Conservation (phyloP, 2,888 invertebrate species). For the Apotomis turbidana region DNA sequence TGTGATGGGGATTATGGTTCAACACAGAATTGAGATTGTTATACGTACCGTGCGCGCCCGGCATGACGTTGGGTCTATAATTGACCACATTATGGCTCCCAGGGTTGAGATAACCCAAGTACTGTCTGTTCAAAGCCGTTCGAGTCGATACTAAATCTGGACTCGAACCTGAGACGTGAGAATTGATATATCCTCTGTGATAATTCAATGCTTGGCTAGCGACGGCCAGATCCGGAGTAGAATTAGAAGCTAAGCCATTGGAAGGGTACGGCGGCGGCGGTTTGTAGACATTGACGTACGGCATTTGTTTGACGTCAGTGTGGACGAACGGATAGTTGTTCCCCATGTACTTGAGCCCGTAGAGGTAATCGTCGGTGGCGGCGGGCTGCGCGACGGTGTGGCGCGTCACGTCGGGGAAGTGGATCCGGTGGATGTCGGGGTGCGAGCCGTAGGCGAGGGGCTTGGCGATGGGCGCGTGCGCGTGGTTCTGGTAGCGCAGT, state of each 20-base stretch:
- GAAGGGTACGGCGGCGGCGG: constrained; percentile 94
- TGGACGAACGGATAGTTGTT: constrained; percentile 72
- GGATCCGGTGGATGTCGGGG: constrained; percentile 89
- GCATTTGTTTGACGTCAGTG: constrained; percentile 78
- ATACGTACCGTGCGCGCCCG: constrained; percentile 87
- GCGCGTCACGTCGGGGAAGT: constrained; percentile 88
- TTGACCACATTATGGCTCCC: constrained; percentile 64
- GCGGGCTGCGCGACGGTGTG: no score
- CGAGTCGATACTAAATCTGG: constrained; percentile 91
- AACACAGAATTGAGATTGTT: constrained; percentile 87
- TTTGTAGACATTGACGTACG: constrained; percentile 88
- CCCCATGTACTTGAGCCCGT: no score
- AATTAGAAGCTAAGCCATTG: constrained; percentile 90
- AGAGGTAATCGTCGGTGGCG: no score
- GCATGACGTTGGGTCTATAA: constrained; percentile 68
- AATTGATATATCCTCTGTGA: constrained; percentile 73
- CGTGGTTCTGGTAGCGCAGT: constrained; percentile 68
- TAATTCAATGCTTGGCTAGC: constrained; percentile 85
- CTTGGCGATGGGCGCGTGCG: constrained; percentile 60
- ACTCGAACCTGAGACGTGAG: constrained; percentile 89
- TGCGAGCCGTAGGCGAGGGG: constrained; percentile 87
- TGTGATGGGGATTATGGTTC: constrained; percentile 79
- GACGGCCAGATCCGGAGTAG: constrained; percentile 92
- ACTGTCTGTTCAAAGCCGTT: constrained; percentile 83
- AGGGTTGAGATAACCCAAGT: constrained; percentile 69